phyloP scores from a whole-genome alignment of 2,797 vertebrate genomes.

The Rhinogobio ventralis region DNA sequence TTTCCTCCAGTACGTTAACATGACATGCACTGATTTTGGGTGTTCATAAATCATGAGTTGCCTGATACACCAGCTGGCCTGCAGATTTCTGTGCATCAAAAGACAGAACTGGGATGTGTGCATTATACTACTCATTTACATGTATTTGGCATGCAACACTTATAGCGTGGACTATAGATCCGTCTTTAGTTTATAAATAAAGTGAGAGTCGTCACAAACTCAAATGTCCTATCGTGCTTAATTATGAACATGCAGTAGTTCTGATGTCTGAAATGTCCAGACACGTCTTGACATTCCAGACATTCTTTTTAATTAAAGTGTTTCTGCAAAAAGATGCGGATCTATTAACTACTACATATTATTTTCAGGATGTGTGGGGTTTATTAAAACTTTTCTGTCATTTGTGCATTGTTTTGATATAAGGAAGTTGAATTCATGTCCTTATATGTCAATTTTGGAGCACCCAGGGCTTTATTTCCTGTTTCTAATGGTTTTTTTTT shows the following conservation, averaged over 20 bases:
- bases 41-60: constrained; percentile 15
- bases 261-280: constrained; percentile 63
- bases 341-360: not conserved
- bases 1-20: not conserved
- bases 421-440: constrained; percentile 65
- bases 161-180: too few relatives aligned
- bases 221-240: not conserved
- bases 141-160: not conserved
- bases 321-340: not conserved
- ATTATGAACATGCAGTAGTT: not conserved
- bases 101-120: not conserved
- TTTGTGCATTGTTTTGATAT: not conserved
- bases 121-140: not conserved
- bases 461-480: constrained; percentile 60
- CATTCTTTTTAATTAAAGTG: constrained; percentile 42
- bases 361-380: not conserved
- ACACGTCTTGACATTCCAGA: constrained; percentile 76
- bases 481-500: constrained; percentile 41
- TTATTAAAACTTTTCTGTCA: not conserved
- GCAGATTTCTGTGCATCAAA: not conserved
- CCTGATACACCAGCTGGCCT: constrained; percentile 9
- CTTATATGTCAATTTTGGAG: constrained; percentile 70
- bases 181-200: not conserved
- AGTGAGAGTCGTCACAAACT: not conserved
- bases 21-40: constrained; percentile 7